Evolutionary conservation across 1,140 invertebrate species (phyloP).

Genomic region (Drosophila pseudoananassae): DNA sequence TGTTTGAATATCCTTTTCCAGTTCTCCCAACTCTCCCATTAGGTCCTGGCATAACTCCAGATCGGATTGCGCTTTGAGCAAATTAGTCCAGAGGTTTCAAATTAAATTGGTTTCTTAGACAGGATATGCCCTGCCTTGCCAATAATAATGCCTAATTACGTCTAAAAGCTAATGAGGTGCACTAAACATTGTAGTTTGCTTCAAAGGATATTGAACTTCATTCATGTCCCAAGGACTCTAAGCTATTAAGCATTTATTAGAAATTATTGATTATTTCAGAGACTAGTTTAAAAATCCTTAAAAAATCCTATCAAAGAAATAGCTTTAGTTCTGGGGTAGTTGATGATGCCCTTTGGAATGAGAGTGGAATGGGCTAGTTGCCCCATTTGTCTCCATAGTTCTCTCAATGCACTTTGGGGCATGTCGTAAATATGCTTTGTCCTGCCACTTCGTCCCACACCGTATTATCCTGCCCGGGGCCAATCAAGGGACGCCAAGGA

Average conservation of each 20-base stretch:
- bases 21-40: background rate
- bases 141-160: background rate
- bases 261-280: background rate
- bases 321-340: background rate
- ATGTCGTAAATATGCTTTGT: slow-evolving; percentile 32
- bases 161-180: background rate
- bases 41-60: slow-evolving; percentile 15
- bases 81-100: slow-evolving; percentile 39
- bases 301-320: too few relatives aligned
- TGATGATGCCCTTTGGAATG: background rate
- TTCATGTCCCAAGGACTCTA: too few relatives aligned
- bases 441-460: background rate
- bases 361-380: slow-evolving; percentile 11
- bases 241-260: too few relatives aligned
- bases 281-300: background rate
- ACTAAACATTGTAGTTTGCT: background rate
- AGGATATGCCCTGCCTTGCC: background rate
- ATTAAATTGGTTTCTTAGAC: background rate
- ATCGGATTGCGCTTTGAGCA: slow-evolving; percentile 47
- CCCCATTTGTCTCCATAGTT: slow-evolving; percentile 7
- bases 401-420: slow-evolving; percentile 38
- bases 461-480: slow-evolving; percentile 19
- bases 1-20: slow-evolving; percentile 10
- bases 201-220: background rate
- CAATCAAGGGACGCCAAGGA: slow-evolving; percentile 26